Evolutionary conservation across 2,888 invertebrate species (phyloP), one percentile per base, ranked within the genome.

Genomic region (Perdita meconis): DNA sequence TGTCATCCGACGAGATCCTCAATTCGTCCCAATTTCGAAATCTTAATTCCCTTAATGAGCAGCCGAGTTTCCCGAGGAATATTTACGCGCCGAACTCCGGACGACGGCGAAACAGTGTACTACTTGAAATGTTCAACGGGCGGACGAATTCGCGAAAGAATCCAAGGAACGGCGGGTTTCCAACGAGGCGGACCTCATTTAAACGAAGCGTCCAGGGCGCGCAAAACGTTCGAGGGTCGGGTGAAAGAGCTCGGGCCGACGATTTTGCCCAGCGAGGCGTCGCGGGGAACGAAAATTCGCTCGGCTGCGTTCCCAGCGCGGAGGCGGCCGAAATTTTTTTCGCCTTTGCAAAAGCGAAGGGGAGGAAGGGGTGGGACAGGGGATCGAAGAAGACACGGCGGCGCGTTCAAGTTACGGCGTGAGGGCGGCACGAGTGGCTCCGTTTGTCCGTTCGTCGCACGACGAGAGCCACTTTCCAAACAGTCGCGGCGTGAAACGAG

Each of bases 401-500:
- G 40, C 38, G 51, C 53, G 47, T 83, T 86, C 73, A 77, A 65
- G 50, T 55, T 56, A 53, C 69, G 56, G 16, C 24, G 22, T 30
- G 78, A 55, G 59, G 47, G 47, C 16, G 19, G 53, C 78, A 66
- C 57, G 64, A 78, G 75, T 68, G 84, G 67, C 59, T 84, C 42
- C 34, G 53, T 67, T n/a, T n/a, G 63, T 74, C 61, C 72, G 75
- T 67, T 71, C 80, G 79, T 81, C 76, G 79, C 71, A 71, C 68
- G 67, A 55, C 64, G 84, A 85, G 84, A 55, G 71, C 42, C 86
- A 84, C 90, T 90, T 72, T 44, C 80, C 73, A 76, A 90, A 86
- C 87, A 87, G 87, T 86, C 84, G 81, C 80, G 76, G 83, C 87
- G 83, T 87, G 78, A 84, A 84, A 77, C 83, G 81, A 77, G 72